Base-by-base conservation (phyloP, 2,113 vertebrate species). In the Nettapus auritus region DNA sequence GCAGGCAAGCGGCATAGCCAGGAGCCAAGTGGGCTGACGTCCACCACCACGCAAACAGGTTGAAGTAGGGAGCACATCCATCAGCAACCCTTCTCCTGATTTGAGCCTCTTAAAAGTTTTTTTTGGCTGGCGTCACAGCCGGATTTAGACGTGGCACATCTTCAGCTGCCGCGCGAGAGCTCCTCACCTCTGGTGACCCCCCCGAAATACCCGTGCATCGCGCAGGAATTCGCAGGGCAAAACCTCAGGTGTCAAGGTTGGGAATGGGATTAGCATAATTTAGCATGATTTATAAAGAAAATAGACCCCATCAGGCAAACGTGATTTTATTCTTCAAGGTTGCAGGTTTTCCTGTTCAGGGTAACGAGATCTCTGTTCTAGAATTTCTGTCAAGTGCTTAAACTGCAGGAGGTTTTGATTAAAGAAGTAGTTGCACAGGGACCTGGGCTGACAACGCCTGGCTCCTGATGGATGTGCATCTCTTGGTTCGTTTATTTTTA, bases 401-500 rank as follows among this genome's bases (percentile, higher is more conserved):
- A 92, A 68, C 89, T 89, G 91, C 84, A 16, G 73, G 94, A 95
- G 84, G 84, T 93, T 96, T 95, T 93, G 95, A 95, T 95, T 97
- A 92, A 87, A 92, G 94, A 66, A 95, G 89, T 7, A 34, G 94
- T 82, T 94, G 95, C 89, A 75, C 29, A 82, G 94, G 94, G 93
- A 95, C 93, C 74, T 84, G 93, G 28, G 86, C 86, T 96, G 93
- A 95, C 96, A 96, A 75, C 7, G 78, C 94, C 84, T 90, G 86
- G 66, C 91, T 95, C 94, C 93, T 94, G 94, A 97, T 95, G 93
- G 91, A 96, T 96, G 94, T 80, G 80, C 77, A 95, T 89, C 96
- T 95, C 96, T 89, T 95, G 95, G 93, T 96, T 96, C 84, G 89
- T 96, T 97, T 97, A 92, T 93, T 96, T 97, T 97, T 95, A 89